A percentile compares a stretch with the other conserved stretches of the same genome.
These are phyloP conservation scores for Grapholita molesta DNA, from an alignment of 1,140 invertebrate genomes.

Conservation along the genomic window DNA sequence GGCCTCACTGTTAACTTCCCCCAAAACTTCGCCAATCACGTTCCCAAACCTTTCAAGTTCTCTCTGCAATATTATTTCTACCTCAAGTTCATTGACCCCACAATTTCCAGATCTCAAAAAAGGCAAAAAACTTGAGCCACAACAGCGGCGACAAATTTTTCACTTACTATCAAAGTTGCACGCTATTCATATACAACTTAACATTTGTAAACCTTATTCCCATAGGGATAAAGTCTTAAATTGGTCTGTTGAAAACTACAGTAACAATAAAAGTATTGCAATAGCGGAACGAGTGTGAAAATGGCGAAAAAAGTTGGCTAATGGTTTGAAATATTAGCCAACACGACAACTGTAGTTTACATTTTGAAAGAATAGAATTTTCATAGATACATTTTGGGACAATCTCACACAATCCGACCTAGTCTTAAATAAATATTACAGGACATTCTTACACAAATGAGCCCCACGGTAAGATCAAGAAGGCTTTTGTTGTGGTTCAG, in stretches of 20 bases:
- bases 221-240: neutral
- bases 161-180: slow-evolving; percentile 37
- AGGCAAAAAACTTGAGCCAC: slow-evolving; percentile 22
- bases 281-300: neutral
- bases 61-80: neutral
- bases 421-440: too few species aligned
- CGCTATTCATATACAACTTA: slow-evolving; percentile 28
- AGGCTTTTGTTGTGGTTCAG: too few species aligned
- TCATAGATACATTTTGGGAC: too few species aligned
- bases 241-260: neutral
- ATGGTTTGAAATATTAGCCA: neutral
- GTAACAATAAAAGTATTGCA: neutral
- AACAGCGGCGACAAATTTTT: slow-evolving; percentile 43
- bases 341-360: neutral
- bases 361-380: too few species aligned
- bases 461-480: too few species aligned
- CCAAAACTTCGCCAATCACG: neutral
- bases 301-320: slow-evolving; percentile 30
- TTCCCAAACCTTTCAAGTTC: neutral
- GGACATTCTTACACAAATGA: too few species aligned
- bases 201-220: neutral
- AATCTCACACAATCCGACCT: too few species aligned
- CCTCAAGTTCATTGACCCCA: neutral
- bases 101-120: slow-evolving; percentile 20
- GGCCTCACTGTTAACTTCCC: too few species aligned